Conservation (phyloP, 1,140 invertebrate species). For the Drosophila chauvacae region DNA sequence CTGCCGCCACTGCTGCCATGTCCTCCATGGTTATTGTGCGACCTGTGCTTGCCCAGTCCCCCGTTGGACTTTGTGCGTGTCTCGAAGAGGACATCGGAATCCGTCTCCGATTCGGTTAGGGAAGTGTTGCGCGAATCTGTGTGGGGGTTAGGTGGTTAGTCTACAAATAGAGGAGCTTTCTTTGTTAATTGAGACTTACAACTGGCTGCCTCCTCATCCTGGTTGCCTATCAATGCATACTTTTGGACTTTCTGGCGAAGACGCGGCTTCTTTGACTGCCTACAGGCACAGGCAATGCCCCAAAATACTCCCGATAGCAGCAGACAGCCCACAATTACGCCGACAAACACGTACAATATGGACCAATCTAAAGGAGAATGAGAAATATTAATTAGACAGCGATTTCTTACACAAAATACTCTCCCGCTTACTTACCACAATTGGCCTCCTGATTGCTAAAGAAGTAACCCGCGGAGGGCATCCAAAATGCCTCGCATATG, state of each 20-base stretch:
- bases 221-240: conserved; percentile 88
- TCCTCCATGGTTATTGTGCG: conserved; percentile 49
- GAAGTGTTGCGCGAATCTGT: conserved; percentile 86
- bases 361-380: conserved; percentile 90
- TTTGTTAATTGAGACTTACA: conserved; percentile 81
- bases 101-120: conserved; percentile 90
- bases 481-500: conserved; percentile 97
- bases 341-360: conserved; percentile 93
- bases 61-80: conserved; percentile 87
- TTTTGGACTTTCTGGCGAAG: conserved; percentile 85
- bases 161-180: background rate
- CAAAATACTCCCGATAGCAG: conserved; percentile 88
- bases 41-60: conserved; percentile 82
- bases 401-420: background rate
- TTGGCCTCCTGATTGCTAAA: conserved; percentile 86
- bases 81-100: conserved; percentile 90
- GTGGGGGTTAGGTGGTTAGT: no score
- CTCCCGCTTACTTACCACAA: conserved; percentile 83
- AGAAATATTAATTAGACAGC: fast-evolving
- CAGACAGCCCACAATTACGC: conserved; percentile 88
- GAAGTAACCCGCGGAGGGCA: conserved; percentile 89
- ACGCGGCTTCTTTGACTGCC: conserved; percentile 85
- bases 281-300: conserved; percentile 89
- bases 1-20: conserved; percentile 59
- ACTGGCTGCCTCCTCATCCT: conserved; percentile 86